A percentile compares a stretch with the other conserved stretches of the same genome.
phyloP scores from a whole-genome alignment of 1,140 invertebrate species.

The Listronotus oregonensis region DNA sequence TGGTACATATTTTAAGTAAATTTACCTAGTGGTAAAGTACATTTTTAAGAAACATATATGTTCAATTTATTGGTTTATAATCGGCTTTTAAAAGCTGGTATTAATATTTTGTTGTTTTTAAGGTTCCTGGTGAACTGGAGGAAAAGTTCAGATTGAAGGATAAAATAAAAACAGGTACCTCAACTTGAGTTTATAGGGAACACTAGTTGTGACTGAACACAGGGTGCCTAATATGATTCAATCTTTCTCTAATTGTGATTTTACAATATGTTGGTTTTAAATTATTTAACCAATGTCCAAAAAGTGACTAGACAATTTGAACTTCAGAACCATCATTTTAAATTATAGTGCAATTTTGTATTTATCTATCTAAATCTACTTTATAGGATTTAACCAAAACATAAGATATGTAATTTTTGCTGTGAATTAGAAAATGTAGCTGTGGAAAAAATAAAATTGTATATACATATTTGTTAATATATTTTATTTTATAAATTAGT shows the following conservation, averaged over 20 bases:
- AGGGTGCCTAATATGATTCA: slow-evolving; percentile 43
- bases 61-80: no score
- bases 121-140: slow-evolving; percentile 53
- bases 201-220: slow-evolving; percentile 33
- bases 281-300: slow-evolving; percentile 15
- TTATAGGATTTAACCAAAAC: slow-evolving; percentile 5
- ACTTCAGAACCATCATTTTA: slow-evolving; percentile 2
- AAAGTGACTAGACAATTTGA: not conserved
- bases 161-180: slow-evolving; percentile 32
- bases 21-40: no score
- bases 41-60: no score
- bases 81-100: no score
- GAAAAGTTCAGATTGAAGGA: slow-evolving; percentile 47
- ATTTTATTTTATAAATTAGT: slow-evolving; percentile 23
- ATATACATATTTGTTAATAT: slow-evolving; percentile 24
- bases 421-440: slow-evolving; percentile 16
- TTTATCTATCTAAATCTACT: slow-evolving; percentile 20
- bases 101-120: slow-evolving; percentile 39
- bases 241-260: slow-evolving; percentile 21
- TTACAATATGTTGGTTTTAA: slow-evolving; percentile 7
- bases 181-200: slow-evolving; percentile 30
- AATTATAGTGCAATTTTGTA: slow-evolving; percentile 26
- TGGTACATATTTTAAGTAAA: no score
- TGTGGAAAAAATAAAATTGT: slow-evolving; percentile 21
- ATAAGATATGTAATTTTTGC: slow-evolving; percentile 14